A percentile compares a stretch with the other conserved stretches of the same genome.
Evolutionary conservation across 1,140 invertebrate species (phyloP).

Genomic region (Saccostrea echinata): DNA sequence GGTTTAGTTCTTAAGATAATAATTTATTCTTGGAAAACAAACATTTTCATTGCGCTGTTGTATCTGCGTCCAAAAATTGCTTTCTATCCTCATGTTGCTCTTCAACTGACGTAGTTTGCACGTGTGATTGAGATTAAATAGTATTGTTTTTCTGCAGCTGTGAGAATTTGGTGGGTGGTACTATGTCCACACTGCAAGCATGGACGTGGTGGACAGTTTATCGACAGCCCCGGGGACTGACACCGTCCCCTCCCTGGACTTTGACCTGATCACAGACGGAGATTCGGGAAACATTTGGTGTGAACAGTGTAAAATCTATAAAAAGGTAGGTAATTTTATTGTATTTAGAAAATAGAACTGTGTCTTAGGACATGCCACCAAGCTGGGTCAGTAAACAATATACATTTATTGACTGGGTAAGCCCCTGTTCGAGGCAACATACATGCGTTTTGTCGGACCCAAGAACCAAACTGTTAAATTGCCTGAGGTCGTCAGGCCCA

Average conservation of each 20-base stretch:
- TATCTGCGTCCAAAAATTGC: neutral
- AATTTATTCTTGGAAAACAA: neutral
- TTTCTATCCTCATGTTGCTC: neutral
- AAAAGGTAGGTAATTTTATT: constrained; percentile 42
- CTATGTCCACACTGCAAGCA: neutral
- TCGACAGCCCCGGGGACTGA: neutral
- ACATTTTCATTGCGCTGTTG: neutral
- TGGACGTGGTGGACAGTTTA: constrained; percentile 35
- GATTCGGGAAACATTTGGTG: constrained; percentile 43
- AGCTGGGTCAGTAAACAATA: no score
- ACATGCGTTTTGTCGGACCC: no score
- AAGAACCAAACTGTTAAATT: no score
- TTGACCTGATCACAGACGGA: neutral
- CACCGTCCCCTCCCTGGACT: constrained; percentile 5
- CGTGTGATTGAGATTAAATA: neutral
- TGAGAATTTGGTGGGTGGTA: neutral
- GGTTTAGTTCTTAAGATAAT: neutral
- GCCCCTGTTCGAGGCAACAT: no score
- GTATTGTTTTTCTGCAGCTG: neutral
- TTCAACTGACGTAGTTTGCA: neutral
- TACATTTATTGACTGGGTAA: no score
- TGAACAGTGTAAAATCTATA: constrained; percentile 48
- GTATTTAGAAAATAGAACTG: no score
- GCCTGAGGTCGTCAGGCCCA: no score
- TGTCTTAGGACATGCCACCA: no score